Evolutionary conservation across 2,113 vertebrate genomes (phyloP), one percentile per base, ranked within the genome.

Genomic region (Rhynchomys soricoides): DNA sequence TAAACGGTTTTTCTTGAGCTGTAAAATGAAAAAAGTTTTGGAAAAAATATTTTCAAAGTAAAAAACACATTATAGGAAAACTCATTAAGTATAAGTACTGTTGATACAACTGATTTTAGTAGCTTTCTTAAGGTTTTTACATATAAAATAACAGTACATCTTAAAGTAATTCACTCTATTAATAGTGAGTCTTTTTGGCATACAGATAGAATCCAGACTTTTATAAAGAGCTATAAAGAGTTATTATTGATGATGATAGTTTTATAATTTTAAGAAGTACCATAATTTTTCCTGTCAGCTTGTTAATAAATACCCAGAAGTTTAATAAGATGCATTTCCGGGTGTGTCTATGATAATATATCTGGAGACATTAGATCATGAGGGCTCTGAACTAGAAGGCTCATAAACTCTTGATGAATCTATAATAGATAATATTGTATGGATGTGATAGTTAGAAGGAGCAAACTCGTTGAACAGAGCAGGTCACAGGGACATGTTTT

Each of bases 1-100:
- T 48, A 45, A 96, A 82, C 57, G 73, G n/a, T 57, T 87, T 95
- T 96, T 81, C 64, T 50, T 96, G 66, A 73, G 45, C 59, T 90
- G 77, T 77, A 86, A 86, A 89, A 73, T 7, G 43, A 93, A 94
- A 86, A 43, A 55, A 82, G 22, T 59, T 62, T 64, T 90, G 8
- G 17, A 86, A 89, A 3, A 71, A 26, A 37, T 31, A 82, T 82
- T 83, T 73, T 40, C 48, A 70, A 88, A 71, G 8, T 74, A 86
- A 62, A 97, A 95, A 71, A 50, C 9, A 29, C 26, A 40, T 91
- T 89, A n/a, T 31, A 45, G 29, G 50, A 95, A 81, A 77, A n/a
- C 4, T 78, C 1, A 50, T 0, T 37, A 48, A n/a, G 13, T 75
- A 22, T 66, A 68, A 59, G 66, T 10, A 93, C n/a, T 78, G 4